phyloP scores from a whole-genome alignment of 2,888 invertebrate genomes.

The Tenthredo mesomela region DNA sequence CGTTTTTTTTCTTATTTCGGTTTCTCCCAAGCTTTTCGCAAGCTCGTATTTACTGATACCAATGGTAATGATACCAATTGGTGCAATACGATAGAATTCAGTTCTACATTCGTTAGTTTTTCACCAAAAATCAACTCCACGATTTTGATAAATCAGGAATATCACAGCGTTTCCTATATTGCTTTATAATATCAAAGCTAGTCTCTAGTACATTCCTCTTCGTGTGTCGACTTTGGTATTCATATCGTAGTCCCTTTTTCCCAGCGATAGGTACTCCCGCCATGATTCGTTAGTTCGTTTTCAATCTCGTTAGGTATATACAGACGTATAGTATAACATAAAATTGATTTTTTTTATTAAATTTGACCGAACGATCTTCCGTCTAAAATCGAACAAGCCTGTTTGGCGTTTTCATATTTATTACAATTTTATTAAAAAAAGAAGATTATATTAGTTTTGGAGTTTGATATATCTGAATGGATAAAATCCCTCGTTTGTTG shows the following conservation, averaged over 20 bases:
- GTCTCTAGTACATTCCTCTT: background rate
- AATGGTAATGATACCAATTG: background rate
- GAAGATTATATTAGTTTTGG: background rate
- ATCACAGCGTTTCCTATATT: background rate
- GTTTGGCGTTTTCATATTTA: background rate
- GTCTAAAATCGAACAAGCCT: background rate
- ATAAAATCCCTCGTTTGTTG: background rate
- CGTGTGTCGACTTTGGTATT: background rate
- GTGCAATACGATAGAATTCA: background rate
- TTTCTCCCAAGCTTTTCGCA: background rate
- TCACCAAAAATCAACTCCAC: background rate
- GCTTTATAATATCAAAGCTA: background rate
- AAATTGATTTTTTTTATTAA: background rate
- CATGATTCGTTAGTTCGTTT: background rate
- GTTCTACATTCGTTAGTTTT: background rate
- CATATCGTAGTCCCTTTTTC: background rate
- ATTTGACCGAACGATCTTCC: background rate
- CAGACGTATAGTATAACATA: background rate
- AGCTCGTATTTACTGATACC: background rate
- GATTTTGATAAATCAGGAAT: background rate
- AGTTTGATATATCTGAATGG: background rate
- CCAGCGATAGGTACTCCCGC: background rate
- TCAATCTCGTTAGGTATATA: conserved; percentile 20
- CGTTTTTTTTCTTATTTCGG: background rate
- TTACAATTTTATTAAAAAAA: conserved; percentile 2